phyloP scores from a whole-genome alignment of 2,113 vertebrate genomes.

The Chlamydotis undulata region DNA sequence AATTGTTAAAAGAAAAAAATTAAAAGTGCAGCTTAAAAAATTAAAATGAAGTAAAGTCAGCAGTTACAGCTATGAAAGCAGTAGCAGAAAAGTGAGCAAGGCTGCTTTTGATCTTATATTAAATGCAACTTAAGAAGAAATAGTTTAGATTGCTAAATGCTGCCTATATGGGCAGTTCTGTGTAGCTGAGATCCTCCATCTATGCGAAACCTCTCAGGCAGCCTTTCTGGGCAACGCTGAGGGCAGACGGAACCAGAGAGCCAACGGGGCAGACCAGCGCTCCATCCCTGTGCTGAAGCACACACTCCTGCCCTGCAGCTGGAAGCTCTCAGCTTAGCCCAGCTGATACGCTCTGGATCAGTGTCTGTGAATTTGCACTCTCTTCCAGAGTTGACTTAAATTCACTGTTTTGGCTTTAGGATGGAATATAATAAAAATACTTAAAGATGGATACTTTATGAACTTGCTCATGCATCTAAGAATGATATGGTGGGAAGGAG shows the following conservation, averaged over 20 bases:
- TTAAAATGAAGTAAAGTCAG: not conserved
- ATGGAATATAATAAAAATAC: not conserved
- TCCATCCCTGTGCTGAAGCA: too few species aligned
- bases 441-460: rapidly evolving
- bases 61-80: not conserved
- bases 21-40: not conserved
- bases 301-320: rapidly evolving
- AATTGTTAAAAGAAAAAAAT: not conserved
- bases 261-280: rapidly evolving
- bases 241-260: too few species aligned
- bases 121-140: not conserved
- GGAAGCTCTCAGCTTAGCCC: not conserved
- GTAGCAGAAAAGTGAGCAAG: not conserved
- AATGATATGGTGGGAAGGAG: rapidly evolving
- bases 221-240: not conserved
- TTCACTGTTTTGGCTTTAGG: not conserved
- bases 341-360: rapidly evolving
- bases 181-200: not conserved
- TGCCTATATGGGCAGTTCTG: not conserved
- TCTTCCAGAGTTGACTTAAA: not conserved
- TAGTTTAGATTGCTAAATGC: not conserved
- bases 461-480: rapidly evolving
- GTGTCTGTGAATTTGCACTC: not conserved
- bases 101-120: not conserved
- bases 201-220: rapidly evolving